phyloP scores from a whole-genome alignment of 2,113 vertebrate species.

The Aplodontia rufa region DNA sequence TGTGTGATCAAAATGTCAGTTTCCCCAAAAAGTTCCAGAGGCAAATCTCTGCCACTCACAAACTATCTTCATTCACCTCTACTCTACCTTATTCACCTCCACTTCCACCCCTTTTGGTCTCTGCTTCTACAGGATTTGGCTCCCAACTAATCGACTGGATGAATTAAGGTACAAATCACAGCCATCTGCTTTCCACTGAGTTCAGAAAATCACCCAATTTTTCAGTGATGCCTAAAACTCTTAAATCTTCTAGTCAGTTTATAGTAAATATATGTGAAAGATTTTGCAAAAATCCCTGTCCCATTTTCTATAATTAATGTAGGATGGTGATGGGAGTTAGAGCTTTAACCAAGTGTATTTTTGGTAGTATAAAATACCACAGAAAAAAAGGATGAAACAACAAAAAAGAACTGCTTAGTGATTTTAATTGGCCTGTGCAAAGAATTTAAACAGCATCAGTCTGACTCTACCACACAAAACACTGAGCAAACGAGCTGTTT shows the following conservation, averaged over 20 bases:
- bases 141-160: conserved; percentile 31
- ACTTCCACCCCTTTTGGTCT: not conserved
- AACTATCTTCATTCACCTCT: not conserved
- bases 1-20: not conserved
- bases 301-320: conserved; percentile 25
- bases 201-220: conserved; percentile 59
- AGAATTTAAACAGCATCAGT: conserved; percentile 60
- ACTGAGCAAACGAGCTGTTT: conserved; percentile 63
- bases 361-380: conserved; percentile 11
- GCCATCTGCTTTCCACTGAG: conserved; percentile 48
- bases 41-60: not conserved
- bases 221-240: conserved; percentile 47
- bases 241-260: conserved; percentile 49
- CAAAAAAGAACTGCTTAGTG: conserved; percentile 50
- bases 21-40: not conserved
- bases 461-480: conserved; percentile 60
- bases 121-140: not conserved
- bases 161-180: conserved; percentile 54
- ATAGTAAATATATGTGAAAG: conserved; percentile 49
- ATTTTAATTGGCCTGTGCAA: conserved; percentile 68
- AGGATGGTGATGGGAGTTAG: conserved; percentile 12
- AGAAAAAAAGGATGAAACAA: not conserved
- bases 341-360: conserved; percentile 21
- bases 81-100: not conserved
- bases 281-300: conserved; percentile 36